Evolutionary conservation across 2,888 invertebrate genomes (phyloP).

Genomic region (Alitta virens): DNA sequence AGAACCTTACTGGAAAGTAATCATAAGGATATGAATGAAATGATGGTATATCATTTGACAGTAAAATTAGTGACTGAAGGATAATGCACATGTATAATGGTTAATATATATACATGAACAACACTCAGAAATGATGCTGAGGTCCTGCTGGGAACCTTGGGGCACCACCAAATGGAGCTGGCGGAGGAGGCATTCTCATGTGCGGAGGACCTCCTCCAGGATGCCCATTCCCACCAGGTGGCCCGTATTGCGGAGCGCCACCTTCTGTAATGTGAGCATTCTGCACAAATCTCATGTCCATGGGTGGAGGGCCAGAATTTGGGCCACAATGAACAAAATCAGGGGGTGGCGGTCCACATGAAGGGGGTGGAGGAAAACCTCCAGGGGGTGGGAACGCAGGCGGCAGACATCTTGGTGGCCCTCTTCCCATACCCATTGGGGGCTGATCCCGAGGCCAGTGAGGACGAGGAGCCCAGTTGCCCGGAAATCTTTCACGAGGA

Average conservation of each 20-base stretch:
- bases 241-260: not conserved
- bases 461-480: too few species aligned
- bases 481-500: too few species aligned
- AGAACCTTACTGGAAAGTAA: too few species aligned
- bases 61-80: too few species aligned
- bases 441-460: too few species aligned
- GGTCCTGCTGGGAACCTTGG: constrained; percentile 12
- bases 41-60: too few species aligned
- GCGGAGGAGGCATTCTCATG: not conserved
- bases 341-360: not conserved
- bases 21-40: too few species aligned
- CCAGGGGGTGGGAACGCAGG: not conserved
- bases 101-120: too few species aligned
- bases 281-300: constrained; percentile 16
- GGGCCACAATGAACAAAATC: not conserved
- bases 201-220: not conserved
- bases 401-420: not conserved
- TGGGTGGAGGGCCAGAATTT: not conserved
- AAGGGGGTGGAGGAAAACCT: not conserved
- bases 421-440: not conserved
- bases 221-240: not conserved
- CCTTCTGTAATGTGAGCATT: not conserved
- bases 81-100: too few species aligned
- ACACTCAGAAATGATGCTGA: constrained; percentile 3
- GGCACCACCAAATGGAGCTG: constrained; percentile 11